Conservation (phyloP, 2,113 vertebrate genomes). For the Phylloscopus trochilus region DNA sequence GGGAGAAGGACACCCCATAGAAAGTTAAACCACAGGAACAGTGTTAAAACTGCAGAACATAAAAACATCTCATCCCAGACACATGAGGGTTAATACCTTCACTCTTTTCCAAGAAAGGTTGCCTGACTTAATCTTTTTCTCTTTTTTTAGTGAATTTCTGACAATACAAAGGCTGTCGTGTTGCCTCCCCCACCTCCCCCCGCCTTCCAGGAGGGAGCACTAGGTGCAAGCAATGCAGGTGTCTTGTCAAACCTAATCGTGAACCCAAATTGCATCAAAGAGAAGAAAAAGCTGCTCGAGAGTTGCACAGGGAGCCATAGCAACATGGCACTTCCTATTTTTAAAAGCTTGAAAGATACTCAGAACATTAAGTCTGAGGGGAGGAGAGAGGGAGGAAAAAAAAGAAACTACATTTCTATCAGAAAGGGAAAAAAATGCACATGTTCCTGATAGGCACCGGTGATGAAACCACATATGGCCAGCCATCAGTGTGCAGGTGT, state of each 20-base stretch:
- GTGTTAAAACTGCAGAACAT: background rate
- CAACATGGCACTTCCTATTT: constrained; percentile 72
- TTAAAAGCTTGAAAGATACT: constrained; percentile 70
- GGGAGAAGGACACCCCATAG: background rate
- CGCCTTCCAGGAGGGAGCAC: background rate
- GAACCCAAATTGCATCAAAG: constrained; percentile 40
- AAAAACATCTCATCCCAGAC: background rate
- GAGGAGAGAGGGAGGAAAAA: background rate
- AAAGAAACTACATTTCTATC: background rate
- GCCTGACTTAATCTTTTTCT: background rate
- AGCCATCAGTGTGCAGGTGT: background rate
- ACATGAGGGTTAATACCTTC: background rate
- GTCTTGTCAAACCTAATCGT: background rate
- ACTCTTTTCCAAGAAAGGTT: background rate
- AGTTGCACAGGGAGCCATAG: constrained; percentile 65
- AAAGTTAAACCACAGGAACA: background rate
- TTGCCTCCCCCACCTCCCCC: background rate
- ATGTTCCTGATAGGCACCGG: constrained; percentile 1
- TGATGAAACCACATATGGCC: background rate
- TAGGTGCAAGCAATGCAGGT: constrained; percentile 53
- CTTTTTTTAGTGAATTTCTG: background rate
- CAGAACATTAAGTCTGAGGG: constrained; percentile 38
- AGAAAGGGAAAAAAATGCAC: background rate
- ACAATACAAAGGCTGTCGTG: accelerated
- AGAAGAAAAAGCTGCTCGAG: background rate